Evolutionary conservation across 2,888 invertebrate species (phyloP).

Genomic region (Heliconius erato): DNA sequence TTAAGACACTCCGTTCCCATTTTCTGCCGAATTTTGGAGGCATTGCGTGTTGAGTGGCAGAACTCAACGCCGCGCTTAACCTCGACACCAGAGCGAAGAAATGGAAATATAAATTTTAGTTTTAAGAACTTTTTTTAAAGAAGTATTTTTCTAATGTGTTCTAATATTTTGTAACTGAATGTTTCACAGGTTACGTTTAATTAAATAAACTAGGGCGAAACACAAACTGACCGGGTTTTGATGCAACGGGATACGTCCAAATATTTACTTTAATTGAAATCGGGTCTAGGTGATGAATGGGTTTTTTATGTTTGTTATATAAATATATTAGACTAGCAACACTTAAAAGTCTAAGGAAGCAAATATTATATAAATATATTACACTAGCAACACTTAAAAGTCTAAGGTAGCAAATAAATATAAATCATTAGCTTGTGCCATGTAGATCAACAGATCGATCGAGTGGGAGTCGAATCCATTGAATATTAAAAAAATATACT

Average conservation of each 20-base stretch:
- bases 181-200: not conserved
- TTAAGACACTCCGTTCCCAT: no score
- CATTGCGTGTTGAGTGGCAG: no score
- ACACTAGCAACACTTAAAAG: not conserved
- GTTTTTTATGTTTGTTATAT: constrained; percentile 10
- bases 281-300: constrained; percentile 30
- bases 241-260: constrained; percentile 18
- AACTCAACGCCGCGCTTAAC: no score
- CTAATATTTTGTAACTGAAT: not conserved
- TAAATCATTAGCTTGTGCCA: not conserved
- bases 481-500: no score
- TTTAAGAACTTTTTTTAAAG: no score
- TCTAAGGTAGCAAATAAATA: not conserved
- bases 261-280: constrained; percentile 32
- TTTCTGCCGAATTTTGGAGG: no score
- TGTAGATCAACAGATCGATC: not conserved
- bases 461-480: no score
- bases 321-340: not conserved
- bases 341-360: not conserved
- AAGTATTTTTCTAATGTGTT: not conserved
- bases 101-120: no score
- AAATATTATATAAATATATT: not conserved
- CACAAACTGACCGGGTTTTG: constrained; percentile 13
- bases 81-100: no score
- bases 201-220: constrained; percentile 23